phyloP scores from a whole-genome alignment of 2,797 vertebrate species.

The Peromyscus aztecus region DNA sequence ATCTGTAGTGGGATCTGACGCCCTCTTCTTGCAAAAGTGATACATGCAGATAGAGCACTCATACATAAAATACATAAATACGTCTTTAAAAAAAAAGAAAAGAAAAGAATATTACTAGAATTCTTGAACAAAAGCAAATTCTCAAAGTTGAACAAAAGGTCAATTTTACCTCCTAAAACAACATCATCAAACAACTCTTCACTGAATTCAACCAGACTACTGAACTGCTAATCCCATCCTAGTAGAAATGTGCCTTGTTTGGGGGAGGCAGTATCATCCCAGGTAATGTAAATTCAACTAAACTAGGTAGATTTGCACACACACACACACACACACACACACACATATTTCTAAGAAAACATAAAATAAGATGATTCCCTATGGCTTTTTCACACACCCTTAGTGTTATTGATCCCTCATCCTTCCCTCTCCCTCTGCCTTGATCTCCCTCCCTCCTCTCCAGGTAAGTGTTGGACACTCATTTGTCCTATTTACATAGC shows the following conservation, averaged over 20 bases:
- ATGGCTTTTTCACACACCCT: not conserved
- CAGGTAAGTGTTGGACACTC: not conserved
- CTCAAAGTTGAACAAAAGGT: not conserved
- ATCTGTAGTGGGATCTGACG: no score
- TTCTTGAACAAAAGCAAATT: not conserved
- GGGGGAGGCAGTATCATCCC: no score
- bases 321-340: not conserved
- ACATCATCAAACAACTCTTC: slow-evolving; percentile 41
- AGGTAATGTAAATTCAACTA: not conserved
- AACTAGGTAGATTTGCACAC: not conserved
- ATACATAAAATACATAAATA: no score
- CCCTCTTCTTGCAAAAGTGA: no score
- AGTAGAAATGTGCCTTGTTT: not conserved
- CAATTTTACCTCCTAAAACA: not conserved
- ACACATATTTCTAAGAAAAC: not conserved
- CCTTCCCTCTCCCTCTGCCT: not conserved
- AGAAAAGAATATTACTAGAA: slow-evolving; percentile 9
- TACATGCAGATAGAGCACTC: no score
- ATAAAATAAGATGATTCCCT: not conserved
- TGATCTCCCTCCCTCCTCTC: not conserved
- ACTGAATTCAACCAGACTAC: not conserved
- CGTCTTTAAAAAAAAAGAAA: no score
- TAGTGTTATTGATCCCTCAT: no score
- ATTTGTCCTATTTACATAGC: not conserved
- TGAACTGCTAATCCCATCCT: not conserved